phyloP scores from a whole-genome alignment of 2,113 vertebrate species.

The Bubo bubo region DNA sequence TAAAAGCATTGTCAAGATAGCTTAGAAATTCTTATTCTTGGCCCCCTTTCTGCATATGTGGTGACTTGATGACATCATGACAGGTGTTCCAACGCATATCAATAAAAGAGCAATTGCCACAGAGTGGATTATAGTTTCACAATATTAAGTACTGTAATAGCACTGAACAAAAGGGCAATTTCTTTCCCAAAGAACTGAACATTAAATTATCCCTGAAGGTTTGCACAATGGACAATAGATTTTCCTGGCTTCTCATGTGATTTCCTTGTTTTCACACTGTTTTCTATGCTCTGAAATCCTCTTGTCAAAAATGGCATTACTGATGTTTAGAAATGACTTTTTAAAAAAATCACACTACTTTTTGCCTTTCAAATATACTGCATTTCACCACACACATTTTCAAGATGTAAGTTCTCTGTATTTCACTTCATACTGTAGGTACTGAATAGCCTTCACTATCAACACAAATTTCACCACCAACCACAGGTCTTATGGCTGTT shows the following conservation, averaged over 20 bases:
- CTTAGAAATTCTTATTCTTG: neutral
- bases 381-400: neutral
- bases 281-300: neutral
- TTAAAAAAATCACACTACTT: neutral
- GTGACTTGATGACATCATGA: neutral
- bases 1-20: neutral
- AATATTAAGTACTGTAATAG: neutral
- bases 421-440: neutral
- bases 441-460: neutral
- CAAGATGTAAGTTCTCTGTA: neutral
- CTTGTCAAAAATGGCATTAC: neutral
- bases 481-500: neutral
- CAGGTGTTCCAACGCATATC: neutral
- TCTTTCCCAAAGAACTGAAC: neutral
- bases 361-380: neutral
- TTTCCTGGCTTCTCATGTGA: neutral
- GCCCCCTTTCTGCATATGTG: neutral
- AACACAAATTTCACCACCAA: neutral
- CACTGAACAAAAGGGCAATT: neutral
- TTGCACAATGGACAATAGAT: neutral
- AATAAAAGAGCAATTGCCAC: neutral
- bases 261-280: neutral
- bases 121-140: neutral
- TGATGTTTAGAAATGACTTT: neutral
- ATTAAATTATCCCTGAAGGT: neutral